Conservation (phyloP, 1,140 invertebrate genomes). For the Papilio helenus region DNA sequence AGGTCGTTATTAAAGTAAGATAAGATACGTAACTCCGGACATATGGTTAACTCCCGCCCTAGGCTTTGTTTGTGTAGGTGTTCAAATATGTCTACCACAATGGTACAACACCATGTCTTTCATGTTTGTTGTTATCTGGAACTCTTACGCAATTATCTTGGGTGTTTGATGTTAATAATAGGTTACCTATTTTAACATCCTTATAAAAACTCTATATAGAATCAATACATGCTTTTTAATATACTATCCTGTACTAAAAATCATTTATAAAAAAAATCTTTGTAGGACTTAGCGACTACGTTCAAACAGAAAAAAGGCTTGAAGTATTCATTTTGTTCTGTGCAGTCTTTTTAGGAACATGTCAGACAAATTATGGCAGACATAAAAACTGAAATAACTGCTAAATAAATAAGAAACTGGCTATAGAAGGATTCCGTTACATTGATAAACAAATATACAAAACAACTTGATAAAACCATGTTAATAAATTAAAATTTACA, state of each 20-base stretch:
- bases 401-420: too few relatives aligned
- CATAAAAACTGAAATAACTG: neutral
- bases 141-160: slow-evolving; percentile 6
- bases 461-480: neutral
- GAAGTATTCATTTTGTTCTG: too few relatives aligned
- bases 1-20: slow-evolving; percentile 8
- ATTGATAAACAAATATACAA: neutral
- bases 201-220: neutral
- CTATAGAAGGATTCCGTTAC: neutral
- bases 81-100: slow-evolving; percentile 11
- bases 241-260: too few relatives aligned
- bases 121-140: slow-evolving; percentile 33
- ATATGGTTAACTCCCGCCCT: slow-evolving; percentile 23
- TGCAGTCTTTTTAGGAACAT: neutral
- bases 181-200: neutral
- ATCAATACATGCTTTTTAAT: too few relatives aligned
- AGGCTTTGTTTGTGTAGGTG: slow-evolving; percentile 39
- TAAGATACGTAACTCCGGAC: slow-evolving; percentile 31
- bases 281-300: neutral
- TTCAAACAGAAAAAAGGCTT: neutral
- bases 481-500: neutral
- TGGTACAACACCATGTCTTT: slow-evolving; percentile 31
- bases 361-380: neutral
- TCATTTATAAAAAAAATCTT: too few relatives aligned
- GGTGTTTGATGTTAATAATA: neutral